Percentiles rank a stretch among this genome's conserved stretches.
Evolutionary conservation across 2,888 invertebrate genomes (phyloP).

Genomic region (Aleiodes alternator): DNA sequence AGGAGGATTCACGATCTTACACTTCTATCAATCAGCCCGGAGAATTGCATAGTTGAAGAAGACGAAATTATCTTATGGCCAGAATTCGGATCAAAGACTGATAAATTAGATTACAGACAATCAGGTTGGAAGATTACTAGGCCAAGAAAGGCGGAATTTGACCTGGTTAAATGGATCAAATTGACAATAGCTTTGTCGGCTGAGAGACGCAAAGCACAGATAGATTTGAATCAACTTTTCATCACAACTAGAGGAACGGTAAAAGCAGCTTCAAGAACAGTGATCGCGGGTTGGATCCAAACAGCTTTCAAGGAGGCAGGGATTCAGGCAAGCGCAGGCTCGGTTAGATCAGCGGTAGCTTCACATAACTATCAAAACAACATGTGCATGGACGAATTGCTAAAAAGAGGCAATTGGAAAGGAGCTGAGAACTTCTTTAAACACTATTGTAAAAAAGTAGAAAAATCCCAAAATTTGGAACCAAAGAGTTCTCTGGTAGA

Average conservation of each 20-base stretch:
- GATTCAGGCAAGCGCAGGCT: conserved; percentile 29
- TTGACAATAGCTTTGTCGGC: not conserved
- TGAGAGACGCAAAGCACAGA: not conserved
- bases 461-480: conserved; percentile 4
- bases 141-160: not conserved
- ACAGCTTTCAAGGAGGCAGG: conserved; percentile 3
- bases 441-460: conserved; percentile 30
- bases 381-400: conserved; percentile 15
- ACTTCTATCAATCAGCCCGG: not conserved
- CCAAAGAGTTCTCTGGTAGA: not conserved
- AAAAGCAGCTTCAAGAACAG: conserved; percentile 36
- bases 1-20: conserved; percentile 1
- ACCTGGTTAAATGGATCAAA: conserved; percentile 20
- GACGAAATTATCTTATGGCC: conserved; percentile 27
- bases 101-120: conserved; percentile 18
- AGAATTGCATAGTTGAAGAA: not conserved
- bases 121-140: conserved; percentile 22
- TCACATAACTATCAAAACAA: conserved; percentile 31
- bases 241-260: conserved; percentile 37
- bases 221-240: not conserved
- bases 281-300: conserved; percentile 39
- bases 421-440: conserved; percentile 28
- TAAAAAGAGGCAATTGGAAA: conserved; percentile 33
- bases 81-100: conserved; percentile 37
- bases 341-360: conserved; percentile 34